phyloP scores from a whole-genome alignment of 2,888 invertebrate genomes.

The Hypolimnas misippus region DNA sequence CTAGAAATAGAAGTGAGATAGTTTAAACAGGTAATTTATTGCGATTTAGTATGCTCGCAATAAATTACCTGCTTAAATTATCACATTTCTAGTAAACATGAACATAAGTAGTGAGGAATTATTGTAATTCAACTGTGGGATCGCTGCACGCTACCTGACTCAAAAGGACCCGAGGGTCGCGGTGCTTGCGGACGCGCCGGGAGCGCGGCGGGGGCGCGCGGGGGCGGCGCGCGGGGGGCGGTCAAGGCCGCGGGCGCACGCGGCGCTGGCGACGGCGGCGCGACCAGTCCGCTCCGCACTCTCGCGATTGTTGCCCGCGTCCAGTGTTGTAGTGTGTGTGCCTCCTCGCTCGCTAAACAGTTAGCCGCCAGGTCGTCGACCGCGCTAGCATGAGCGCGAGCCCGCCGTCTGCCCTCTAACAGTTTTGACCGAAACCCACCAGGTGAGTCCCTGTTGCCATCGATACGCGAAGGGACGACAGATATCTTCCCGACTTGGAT shows the following conservation, averaged over 20 bases:
- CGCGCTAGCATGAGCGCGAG: constrained; percentile 74
- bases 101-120: neutral
- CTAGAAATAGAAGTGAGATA: too few species aligned
- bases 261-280: constrained; percentile 50
- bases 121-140: constrained; percentile 15
- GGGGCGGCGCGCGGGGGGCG: constrained; percentile 52
- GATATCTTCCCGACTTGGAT: neutral
- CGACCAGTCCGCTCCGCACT: constrained; percentile 49
- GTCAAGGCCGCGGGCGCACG: constrained; percentile 73
- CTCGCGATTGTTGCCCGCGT: constrained; percentile 41
- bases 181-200: constrained; percentile 36
- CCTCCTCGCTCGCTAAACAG: constrained; percentile 56
- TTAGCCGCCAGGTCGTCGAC: constrained; percentile 72
- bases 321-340: constrained; percentile 46
- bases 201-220: constrained; percentile 17
- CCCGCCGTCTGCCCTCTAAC: constrained; percentile 56
- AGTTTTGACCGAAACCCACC: constrained; percentile 52
- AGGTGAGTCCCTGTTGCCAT: constrained; percentile 60
- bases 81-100: neutral
- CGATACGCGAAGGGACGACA: neutral
- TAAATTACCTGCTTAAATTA: neutral
- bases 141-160: constrained; percentile 11
- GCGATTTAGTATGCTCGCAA: too few species aligned
- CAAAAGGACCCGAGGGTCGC: constrained; percentile 11
- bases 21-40: too few species aligned